Evolutionary conservation across 2,888 invertebrate genomes (phyloP).

Genomic region (Phoenoteleia sp.): DNA sequence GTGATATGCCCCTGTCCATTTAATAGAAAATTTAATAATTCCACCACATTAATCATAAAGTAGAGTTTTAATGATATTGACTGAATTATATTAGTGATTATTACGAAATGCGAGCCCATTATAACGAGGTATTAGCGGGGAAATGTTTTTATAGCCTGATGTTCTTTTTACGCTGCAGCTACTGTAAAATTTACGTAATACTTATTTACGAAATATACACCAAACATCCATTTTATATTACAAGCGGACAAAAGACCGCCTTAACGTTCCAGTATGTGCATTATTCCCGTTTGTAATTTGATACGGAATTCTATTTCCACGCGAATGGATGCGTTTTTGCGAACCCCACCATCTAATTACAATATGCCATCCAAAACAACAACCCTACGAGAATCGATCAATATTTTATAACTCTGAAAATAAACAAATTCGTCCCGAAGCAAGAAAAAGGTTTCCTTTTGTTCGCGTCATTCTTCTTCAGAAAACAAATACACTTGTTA

Average conservation of each 20-base stretch:
- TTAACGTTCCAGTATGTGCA: constrained; percentile 15
- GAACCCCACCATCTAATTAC: constrained; percentile 26
- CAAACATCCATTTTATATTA: constrained; percentile 58
- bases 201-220: constrained; percentile 57
- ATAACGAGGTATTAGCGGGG: neutral
- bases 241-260: constrained; percentile 31
- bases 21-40: neutral
- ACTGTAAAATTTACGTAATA: constrained; percentile 52
- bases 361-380: constrained; percentile 30
- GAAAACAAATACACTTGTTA: constrained; percentile 44
- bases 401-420: constrained; percentile 8
- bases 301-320: constrained; percentile 29
- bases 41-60: neutral
- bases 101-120: constrained; percentile 17
- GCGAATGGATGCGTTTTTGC: neutral
- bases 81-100: constrained; percentile 8
- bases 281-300: constrained; percentile 43
- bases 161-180: constrained; percentile 25
- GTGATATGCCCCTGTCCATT: neutral
- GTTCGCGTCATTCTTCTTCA: neutral
- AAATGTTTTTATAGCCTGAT: constrained; percentile 2
- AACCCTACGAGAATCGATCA: constrained; percentile 9
- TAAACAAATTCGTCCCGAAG: constrained; percentile 33
- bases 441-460: neutral
- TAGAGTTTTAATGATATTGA: constrained; percentile 1